Evolutionary conservation across 2,888 invertebrate genomes (phyloP).

Genomic region (Alcis repandata): DNA sequence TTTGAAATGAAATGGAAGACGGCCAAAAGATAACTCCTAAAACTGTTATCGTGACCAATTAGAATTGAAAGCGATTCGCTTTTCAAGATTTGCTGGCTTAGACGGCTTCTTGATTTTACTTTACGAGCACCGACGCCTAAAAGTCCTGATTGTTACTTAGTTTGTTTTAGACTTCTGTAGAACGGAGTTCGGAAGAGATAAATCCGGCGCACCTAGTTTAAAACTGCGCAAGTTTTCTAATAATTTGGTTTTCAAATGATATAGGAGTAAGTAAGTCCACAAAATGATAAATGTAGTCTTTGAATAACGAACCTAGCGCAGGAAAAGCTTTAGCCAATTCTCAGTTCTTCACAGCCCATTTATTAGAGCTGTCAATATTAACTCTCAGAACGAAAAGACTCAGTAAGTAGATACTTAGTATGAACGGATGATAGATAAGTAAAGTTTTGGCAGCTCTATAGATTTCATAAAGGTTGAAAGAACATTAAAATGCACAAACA

Average conservation of each 20-base stretch:
- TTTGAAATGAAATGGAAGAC: slow-evolving; percentile 47
- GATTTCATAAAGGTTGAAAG: too few relatives aligned
- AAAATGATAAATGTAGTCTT: not conserved
- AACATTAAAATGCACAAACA: not conserved
- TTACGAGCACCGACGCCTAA: slow-evolving; percentile 23
- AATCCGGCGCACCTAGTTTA: slow-evolving; percentile 5
- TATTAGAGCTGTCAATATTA: too few relatives aligned
- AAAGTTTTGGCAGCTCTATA: too few relatives aligned
- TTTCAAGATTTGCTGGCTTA: slow-evolving; percentile 46
- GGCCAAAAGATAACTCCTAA: slow-evolving; percentile 43
- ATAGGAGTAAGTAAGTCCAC: not conserved
- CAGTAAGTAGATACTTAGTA: too few relatives aligned
- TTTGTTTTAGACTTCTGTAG: slow-evolving; percentile 23
- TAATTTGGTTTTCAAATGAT: slow-evolving; percentile 1
- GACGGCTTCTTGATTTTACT: slow-evolving; percentile 46
- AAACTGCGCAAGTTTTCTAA: slow-evolving; percentile 15
- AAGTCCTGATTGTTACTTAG: slow-evolving; percentile 27
- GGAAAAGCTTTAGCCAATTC: not conserved
- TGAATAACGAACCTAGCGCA: not conserved
- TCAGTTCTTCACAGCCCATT: too few relatives aligned
- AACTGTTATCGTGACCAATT: slow-evolving; percentile 48
- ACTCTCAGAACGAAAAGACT: too few relatives aligned
- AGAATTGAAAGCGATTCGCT: slow-evolving; percentile 46
- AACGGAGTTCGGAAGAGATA: slow-evolving; percentile 25
- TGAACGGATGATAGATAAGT: too few relatives aligned